These are phyloP conservation scores for Catostylus mosaicus DNA, from an alignment of 30 jellyfish, hydroid and myxozoan species.

Conservation along the genomic window DNA sequence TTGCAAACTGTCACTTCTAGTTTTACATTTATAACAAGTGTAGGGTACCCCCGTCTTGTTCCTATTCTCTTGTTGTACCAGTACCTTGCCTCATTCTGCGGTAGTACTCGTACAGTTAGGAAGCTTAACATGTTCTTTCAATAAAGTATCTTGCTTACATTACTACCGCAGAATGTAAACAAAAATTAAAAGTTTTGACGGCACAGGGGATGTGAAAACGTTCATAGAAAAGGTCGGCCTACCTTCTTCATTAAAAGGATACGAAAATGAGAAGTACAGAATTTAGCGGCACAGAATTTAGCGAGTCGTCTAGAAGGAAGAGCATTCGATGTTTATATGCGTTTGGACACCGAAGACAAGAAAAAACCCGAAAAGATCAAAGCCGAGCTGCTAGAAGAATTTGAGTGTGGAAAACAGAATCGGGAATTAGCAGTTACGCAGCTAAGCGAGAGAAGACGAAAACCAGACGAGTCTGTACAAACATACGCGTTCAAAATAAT, in stretches of 20 bases:
- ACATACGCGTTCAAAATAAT: slow-evolving; percentile 13
- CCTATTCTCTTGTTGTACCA: no score
- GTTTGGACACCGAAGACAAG: slow-evolving; percentile 10
- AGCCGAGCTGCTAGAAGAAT: slow-evolving; percentile 11
- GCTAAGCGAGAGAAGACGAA: not conserved
- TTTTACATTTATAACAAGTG: no score
- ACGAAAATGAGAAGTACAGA: not conserved
- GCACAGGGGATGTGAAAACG: no score
- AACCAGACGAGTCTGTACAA: slow-evolving; percentile 29
- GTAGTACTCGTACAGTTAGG: no score
- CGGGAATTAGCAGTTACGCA: slow-evolving; percentile 13
- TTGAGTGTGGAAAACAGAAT: slow-evolving; percentile 20
- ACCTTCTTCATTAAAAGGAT: slow-evolving; percentile 1
- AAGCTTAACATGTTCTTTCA: no score
- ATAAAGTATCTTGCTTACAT: no score
- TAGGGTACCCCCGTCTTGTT: no score
- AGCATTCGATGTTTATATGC: no score
- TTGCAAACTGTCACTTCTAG: no score
- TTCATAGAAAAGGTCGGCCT: not conserved
- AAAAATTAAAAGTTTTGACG: no score
- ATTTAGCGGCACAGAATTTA: slow-evolving; percentile 25
- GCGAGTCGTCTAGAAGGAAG: slow-evolving; percentile 33
- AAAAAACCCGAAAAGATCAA: slow-evolving; percentile 3
- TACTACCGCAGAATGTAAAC: no score
- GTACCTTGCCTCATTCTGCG: no score